Evolutionary conservation across 2,888 invertebrate genomes (phyloP).

Genomic region (Hyles lineata): DNA sequence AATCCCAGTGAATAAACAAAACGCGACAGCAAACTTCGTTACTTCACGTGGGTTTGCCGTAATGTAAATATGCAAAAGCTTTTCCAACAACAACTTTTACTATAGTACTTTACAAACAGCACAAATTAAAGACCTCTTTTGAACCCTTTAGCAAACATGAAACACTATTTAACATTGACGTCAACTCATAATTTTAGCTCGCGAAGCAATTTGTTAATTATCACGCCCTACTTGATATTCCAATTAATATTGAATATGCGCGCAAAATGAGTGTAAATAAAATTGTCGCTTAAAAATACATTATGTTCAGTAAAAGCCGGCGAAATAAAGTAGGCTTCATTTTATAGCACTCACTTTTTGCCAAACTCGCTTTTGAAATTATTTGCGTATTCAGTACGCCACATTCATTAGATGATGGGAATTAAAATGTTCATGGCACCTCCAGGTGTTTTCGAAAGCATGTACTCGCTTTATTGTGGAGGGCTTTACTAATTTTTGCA

Average conservation of each 20-base stretch:
- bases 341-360: neutral
- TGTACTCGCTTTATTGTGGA: neutral
- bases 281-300: neutral
- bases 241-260: constrained; percentile 18
- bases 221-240: neutral
- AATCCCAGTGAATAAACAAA: no score
- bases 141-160: constrained; percentile 3
- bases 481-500: neutral
- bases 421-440: constrained; percentile 3
- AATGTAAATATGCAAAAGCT: no score
- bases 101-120: neutral
- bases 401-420: constrained; percentile 6
- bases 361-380: neutral
- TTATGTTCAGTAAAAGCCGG: neutral
- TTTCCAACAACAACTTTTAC: no score
- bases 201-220: constrained; percentile 27
- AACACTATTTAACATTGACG: neutral
- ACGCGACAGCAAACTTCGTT: no score
- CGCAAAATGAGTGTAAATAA: neutral
- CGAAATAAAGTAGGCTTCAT: neutral
- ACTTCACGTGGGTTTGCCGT: no score
- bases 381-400: constrained; percentile 3
- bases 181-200: constrained; percentile 8
- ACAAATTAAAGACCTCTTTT: neutral
- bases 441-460: neutral